Evolutionary conservation across 1,140 invertebrate species (phyloP).

Genomic region (Orchestia grillus): DNA sequence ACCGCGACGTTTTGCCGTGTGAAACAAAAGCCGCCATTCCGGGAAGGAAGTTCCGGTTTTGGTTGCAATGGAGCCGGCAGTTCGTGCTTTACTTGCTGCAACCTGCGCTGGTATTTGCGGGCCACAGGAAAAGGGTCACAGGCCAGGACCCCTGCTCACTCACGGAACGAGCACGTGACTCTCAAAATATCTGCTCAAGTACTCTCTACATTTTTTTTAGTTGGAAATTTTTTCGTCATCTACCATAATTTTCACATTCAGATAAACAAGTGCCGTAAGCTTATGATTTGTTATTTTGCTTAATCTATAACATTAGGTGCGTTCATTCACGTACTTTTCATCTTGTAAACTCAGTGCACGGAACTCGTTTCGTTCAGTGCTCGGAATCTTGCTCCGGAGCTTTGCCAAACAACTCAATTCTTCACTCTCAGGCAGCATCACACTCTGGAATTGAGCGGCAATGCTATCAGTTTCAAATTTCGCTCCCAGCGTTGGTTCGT

Average conservation of each 20-base stretch:
- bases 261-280: not conserved
- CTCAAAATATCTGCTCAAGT: not conserved
- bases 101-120: not conserved
- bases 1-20: conserved; percentile 19
- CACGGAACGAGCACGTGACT: not conserved
- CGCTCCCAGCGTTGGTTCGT: not conserved
- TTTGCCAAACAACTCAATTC: not conserved
- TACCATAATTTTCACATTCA: not conserved
- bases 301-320: not conserved
- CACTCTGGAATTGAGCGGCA: not conserved
- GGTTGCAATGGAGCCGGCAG: not conserved
- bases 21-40: conserved; percentile 36
- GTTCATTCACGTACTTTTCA: not conserved
- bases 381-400: not conserved
- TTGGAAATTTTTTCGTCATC: not conserved
- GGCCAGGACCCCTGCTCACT: not conserved
- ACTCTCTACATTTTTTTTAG: not conserved
- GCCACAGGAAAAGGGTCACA: conserved; percentile 19
- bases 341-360: not conserved
- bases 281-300: not conserved
- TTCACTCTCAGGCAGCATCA: not conserved
- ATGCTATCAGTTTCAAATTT: not conserved
- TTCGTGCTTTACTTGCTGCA: conserved; percentile 46
- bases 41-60: conserved; percentile 34
- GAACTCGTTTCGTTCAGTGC: not conserved